Evolutionary conservation across 2,113 vertebrate species (phyloP), one percentile per base, ranked within the genome.

Genomic region (Corythornis vintsioides): DNA sequence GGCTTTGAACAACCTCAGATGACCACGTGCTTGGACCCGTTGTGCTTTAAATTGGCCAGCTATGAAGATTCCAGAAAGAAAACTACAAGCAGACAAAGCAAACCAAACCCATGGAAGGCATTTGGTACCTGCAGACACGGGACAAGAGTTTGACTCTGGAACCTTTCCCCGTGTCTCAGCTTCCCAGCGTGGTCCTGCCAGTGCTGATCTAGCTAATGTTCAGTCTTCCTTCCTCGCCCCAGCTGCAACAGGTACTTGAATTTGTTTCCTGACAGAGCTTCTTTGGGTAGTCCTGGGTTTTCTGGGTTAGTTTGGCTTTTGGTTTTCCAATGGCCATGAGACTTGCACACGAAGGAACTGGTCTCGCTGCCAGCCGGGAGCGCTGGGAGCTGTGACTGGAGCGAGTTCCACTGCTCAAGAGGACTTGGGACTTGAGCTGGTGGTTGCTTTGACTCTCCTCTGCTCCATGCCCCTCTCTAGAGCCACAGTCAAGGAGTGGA

Each of bases 171-270:
- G 2, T 66, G 7, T 43, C 53, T 83, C 57, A 75, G 86, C 63
- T 71, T 85, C 47, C 12, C 75, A 4, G 31, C 11, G 1, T 66
- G 15, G 13, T 55, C 83, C 86, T 82, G 72, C 88, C 90, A 93
- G 86, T 94, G 87, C 89, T 96, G 65, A 94, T 90, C 88, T 76
- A 87, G 60, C 94, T 89, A 43, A 83, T 15, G 13, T 77, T 31
- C 71, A 63, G 91, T 94, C 92, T 96, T 95, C 95, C 95, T 94
- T 19, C 15, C 84, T 31, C 22, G 3, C 89, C 86, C 80, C 0
- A 7, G 19, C 74, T 89, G 84, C 84, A 38, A 53, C 93, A 90
- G 93, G 91, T 94, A 86, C 94, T 96, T 79, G 89, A 50, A 75
- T 72, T 74, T 29, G 52, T 80, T 80, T 75, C 81, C 93, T 65